These are phyloP conservation scores for Pocillopora damicornis DNA, from an alignment of 64 coral and sea anemone genomes.

Conservation along the genomic window DNA sequence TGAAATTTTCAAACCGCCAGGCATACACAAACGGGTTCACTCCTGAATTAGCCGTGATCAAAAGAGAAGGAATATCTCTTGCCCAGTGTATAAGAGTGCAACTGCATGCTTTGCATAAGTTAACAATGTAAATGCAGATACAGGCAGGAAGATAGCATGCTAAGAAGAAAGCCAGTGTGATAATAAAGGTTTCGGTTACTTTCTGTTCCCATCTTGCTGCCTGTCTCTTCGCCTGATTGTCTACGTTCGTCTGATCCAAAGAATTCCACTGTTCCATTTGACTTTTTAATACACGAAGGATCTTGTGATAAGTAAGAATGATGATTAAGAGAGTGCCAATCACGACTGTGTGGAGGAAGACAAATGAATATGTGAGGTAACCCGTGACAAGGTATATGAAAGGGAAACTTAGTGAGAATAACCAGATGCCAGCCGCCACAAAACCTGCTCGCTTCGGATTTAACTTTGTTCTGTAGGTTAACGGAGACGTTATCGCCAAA, in stretches of 20 bases:
- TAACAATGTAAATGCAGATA: conserved; percentile 70
- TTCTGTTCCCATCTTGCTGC: conserved; percentile 65
- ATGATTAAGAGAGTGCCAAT: conserved; percentile 60
- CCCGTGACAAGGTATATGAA: conserved; percentile 67
- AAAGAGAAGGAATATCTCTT: conserved; percentile 66
- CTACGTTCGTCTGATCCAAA: conserved; percentile 17
- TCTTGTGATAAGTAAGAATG: conserved; percentile 73
- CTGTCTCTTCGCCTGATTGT: conserved; percentile 62
- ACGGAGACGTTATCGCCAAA: conserved; percentile 61
- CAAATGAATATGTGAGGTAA: conserved; percentile 66
- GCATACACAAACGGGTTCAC: conserved; percentile 86
- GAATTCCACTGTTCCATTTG: conserved; percentile 49
- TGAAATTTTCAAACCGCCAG: conserved; percentile 72
- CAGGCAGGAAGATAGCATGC: conserved; percentile 65
- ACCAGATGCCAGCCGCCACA: conserved; percentile 62
- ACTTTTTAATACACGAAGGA: conserved; percentile 55
- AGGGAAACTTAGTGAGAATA: conserved; percentile 58
- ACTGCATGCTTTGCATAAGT: conserved; percentile 62
- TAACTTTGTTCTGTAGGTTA: conserved; percentile 54
- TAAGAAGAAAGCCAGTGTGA: conserved; percentile 70
- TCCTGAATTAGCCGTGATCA: conserved; percentile 64
- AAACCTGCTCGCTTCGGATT: conserved; percentile 50
- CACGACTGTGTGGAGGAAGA: conserved; percentile 72
- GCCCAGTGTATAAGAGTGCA: conserved; percentile 60
- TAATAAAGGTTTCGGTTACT: conserved; percentile 73